Percentiles rank a stretch among this genome's conserved stretches.
Evolutionary conservation across 2,113 vertebrate genomes (phyloP).

Genomic region (Corvus hawaiiensis): DNA sequence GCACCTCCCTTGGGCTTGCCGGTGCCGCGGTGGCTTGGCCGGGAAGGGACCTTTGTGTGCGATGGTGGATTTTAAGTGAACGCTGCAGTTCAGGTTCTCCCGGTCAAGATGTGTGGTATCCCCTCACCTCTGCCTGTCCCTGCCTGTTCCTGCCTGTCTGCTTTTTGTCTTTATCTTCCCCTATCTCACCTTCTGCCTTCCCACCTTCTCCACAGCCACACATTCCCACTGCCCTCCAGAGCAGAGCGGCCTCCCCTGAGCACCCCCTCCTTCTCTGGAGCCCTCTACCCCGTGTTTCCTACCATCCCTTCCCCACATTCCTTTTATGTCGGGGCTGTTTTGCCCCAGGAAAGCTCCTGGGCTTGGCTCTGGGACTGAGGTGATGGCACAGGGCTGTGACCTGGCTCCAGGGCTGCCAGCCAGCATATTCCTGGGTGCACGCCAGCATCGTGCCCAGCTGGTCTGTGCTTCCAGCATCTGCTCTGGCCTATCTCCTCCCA

Average conservation of each 20-base stretch:
- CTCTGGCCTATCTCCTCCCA: background rate
- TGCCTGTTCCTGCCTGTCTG: background rate
- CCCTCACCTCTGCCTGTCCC: background rate
- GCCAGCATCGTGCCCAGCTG: background rate
- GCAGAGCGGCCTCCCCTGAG: background rate
- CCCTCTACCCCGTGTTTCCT: background rate
- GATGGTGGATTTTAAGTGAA: rapidly evolving
- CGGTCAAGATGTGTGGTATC: rapidly evolving
- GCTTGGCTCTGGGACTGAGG: background rate
- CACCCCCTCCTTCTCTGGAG: background rate
- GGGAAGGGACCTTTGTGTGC: background rate
- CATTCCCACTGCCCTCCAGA: background rate
- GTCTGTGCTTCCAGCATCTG: background rate
- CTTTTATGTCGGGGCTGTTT: background rate
- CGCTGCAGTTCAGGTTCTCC: rapidly evolving
- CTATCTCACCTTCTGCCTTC: background rate
- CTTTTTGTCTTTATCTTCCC: background rate
- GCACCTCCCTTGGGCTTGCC: rapidly evolving
- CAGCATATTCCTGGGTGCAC: background rate
- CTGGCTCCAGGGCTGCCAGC: background rate
- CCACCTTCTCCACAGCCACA: background rate
- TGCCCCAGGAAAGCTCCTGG: background rate
- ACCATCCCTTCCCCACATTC: background rate
- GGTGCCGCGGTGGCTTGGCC: background rate
- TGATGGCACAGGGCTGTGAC: background rate